Conservation (phyloP, 2,113 vertebrate genomes). For the Theropithecus gelada region DNA sequence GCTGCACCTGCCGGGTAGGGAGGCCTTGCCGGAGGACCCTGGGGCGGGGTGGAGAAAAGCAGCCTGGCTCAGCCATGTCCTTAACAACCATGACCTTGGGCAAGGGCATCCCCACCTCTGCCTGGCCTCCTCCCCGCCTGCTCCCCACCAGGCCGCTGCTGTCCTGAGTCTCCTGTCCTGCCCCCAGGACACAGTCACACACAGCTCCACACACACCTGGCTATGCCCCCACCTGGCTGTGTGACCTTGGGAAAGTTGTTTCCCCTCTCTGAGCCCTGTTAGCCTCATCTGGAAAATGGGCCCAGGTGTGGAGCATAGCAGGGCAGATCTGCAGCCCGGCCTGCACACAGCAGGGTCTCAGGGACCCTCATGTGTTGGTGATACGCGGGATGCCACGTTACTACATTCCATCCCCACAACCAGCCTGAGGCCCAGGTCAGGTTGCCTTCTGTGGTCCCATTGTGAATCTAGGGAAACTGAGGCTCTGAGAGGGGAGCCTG, state of each 20-base stretch:
- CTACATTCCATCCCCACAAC: not conserved
- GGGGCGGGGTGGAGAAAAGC: not conserved
- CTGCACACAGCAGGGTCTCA: not conserved
- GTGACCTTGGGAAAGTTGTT: not conserved
- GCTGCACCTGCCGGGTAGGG: not conserved
- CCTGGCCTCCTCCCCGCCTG: not conserved
- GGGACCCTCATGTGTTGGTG: not conserved
- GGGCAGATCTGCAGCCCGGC: not conserved
- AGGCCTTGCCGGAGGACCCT: not conserved
- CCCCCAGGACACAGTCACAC: not conserved
- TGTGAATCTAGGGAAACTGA: not conserved
- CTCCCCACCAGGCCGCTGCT: not conserved
- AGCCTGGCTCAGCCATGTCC: not conserved
- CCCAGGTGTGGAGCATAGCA: not conserved
- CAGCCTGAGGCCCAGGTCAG: not conserved
- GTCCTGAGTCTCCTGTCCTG: not conserved
- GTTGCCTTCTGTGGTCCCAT: not conserved
- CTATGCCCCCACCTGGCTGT: not conserved
- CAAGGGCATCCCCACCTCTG: fast-evolving
- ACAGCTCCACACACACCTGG: not conserved
- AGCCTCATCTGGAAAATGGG: not conserved
- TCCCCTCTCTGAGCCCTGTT: not conserved
- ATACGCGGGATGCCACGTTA: fast-evolving
- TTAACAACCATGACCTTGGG: not conserved
- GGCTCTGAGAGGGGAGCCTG: not conserved